Percentiles rank a stretch among this genome's conserved stretches.
phyloP scores from a whole-genome alignment of 2,888 invertebrate genomes.

The Nomada fucata region DNA sequence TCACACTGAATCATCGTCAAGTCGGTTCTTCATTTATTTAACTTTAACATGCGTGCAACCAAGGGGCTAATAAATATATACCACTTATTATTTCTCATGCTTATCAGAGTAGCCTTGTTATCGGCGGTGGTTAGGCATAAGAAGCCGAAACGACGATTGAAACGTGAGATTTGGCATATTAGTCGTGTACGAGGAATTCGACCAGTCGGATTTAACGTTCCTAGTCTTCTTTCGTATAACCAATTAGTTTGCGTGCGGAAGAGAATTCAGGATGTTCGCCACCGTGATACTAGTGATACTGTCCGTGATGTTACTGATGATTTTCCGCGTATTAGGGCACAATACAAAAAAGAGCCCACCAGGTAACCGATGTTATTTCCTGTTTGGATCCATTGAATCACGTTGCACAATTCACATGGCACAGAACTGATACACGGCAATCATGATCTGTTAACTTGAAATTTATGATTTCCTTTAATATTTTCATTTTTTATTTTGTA shows the following conservation, averaged over 20 bases:
- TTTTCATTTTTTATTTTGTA: not conserved
- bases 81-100: not conserved
- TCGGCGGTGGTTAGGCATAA: slow-evolving; percentile 27
- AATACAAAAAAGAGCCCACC: slow-evolving; percentile 37
- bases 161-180: slow-evolving; percentile 7
- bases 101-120: slow-evolving; percentile 37
- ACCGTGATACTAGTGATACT: not conserved
- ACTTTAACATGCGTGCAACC: slow-evolving; percentile 8
- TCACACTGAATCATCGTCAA: slow-evolving; percentile 33
- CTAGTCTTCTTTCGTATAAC: not conserved
- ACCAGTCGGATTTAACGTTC: not conserved
- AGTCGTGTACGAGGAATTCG: not conserved
- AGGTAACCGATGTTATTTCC: slow-evolving; percentile 55
- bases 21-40: slow-evolving; percentile 12
- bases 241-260: not conserved
- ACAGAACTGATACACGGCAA: not conserved
- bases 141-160: not conserved
- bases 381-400: not conserved
- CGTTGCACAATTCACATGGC: not conserved
- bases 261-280: slow-evolving; percentile 23
- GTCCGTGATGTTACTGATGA: slow-evolving; percentile 27
- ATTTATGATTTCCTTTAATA: not conserved
- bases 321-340: not conserved
- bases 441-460: not conserved
- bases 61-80: not conserved